Evolutionary conservation across 2,888 invertebrate genomes (phyloP).

Genomic region (Synanthedon formicaeformis): DNA sequence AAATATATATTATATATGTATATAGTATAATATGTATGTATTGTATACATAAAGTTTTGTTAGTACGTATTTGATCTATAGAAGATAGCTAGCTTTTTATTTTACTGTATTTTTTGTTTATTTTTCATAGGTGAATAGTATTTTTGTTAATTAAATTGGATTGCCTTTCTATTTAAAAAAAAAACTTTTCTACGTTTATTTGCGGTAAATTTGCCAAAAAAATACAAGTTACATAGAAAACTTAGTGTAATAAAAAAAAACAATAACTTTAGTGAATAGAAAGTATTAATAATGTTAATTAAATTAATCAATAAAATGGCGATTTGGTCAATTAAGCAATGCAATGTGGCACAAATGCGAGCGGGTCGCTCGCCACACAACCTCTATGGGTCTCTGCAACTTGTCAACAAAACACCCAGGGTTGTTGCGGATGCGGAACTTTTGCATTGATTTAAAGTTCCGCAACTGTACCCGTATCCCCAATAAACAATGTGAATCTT

Average conservation of each 20-base stretch:
- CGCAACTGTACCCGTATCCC: too few species aligned
- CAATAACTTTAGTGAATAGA: conserved; percentile 27
- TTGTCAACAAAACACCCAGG: neutral
- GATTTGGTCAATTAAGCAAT: conserved; percentile 44
- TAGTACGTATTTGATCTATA: too few species aligned
- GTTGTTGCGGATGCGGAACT: too few species aligned
- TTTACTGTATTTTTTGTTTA: too few species aligned
- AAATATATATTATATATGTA: too few species aligned
- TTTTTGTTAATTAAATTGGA: too few species aligned
- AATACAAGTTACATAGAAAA: conserved; percentile 16
- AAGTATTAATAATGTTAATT: conserved; percentile 37
- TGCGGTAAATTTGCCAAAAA: conserved; percentile 38
- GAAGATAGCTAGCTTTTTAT: too few species aligned
- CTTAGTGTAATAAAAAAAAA: conserved; percentile 17
- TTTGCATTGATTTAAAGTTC: too few species aligned
- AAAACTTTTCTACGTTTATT: neutral
- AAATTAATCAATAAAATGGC: conserved; percentile 26
- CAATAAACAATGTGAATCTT: too few species aligned
- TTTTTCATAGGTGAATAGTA: too few species aligned
- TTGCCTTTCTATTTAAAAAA: too few species aligned
- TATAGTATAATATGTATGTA: neutral
- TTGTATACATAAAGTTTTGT: neutral
- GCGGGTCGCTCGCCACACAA: conserved; percentile 8
- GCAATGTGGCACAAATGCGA: conserved; percentile 25
- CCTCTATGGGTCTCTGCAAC: conserved; percentile 7